These are phyloP conservation scores for Anser brachyrhynchus DNA, from an alignment of 2,113 vertebrate species.

Conservation along the genomic window DNA sequence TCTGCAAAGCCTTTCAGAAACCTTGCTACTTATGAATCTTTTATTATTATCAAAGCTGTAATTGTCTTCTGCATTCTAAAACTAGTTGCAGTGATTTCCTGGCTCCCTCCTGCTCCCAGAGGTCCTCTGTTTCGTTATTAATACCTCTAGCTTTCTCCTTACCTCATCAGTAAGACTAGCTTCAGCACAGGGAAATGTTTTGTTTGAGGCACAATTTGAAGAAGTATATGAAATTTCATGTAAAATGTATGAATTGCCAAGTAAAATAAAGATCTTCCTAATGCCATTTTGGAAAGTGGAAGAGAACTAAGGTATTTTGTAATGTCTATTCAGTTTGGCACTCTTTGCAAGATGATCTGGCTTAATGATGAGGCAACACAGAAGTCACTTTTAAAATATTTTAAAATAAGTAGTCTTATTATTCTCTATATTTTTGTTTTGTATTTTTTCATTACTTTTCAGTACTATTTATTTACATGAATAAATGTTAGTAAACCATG, in stretches of 20 bases:
- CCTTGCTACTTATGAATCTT: not conserved
- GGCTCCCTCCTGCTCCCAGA: not conserved
- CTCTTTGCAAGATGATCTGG: not conserved
- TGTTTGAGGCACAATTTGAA: not conserved
- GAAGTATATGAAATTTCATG: not conserved
- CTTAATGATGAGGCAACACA: not conserved
- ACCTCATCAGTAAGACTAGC: not conserved
- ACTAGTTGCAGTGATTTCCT: not conserved
- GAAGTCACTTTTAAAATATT: not conserved
- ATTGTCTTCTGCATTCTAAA: slow-evolving; percentile 23
- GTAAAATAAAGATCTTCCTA: not conserved
- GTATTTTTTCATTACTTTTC: not conserved
- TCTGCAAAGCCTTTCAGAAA: not conserved
- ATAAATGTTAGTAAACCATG: not conserved
- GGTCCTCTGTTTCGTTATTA: not conserved
- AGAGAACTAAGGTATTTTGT: not conserved
- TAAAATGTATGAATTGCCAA: not conserved
- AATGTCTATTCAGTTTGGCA: not conserved
- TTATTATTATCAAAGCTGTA: not conserved
- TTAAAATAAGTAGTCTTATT: not conserved
- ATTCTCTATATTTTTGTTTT: not conserved
- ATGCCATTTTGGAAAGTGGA: not conserved
- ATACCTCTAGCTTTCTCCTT: not conserved
- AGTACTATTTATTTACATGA: not conserved
- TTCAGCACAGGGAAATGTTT: not conserved